Evolutionary conservation across 2,888 invertebrate genomes (phyloP).

Genomic region (Lathronympha strigana): DNA sequence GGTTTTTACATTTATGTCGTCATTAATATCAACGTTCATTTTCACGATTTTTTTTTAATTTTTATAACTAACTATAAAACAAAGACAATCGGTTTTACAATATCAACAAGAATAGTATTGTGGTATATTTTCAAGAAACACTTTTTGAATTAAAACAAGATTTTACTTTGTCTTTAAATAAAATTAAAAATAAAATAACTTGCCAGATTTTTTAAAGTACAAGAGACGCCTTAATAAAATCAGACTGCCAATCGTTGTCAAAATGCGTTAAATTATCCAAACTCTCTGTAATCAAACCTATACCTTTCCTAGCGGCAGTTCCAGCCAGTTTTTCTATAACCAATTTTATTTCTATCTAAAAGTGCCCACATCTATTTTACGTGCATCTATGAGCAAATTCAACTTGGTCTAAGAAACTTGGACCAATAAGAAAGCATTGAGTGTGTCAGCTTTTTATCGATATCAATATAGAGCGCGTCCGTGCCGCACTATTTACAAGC

Average conservation of each 20-base stretch:
- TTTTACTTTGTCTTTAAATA: neutral
- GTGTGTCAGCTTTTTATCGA: constrained; percentile 51
- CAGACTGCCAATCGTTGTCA: constrained; percentile 22
- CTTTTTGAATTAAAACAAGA: neutral
- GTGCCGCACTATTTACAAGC: constrained; percentile 50
- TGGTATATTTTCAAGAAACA: neutral
- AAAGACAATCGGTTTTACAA: constrained; percentile 19
- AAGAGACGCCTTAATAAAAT: constrained; percentile 5
- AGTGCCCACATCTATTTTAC: constrained; percentile 69
- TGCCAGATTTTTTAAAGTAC: constrained; percentile 22
- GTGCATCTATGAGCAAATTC: constrained; percentile 79
- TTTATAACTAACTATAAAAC: constrained; percentile 4
- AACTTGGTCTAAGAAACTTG: constrained; percentile 65
- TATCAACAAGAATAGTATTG: neutral
- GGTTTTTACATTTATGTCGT: neutral
- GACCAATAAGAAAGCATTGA: constrained; percentile 61
- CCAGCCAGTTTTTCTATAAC: constrained; percentile 61
- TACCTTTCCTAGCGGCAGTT: constrained; percentile 65
- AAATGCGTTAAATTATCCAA: constrained; percentile 7
- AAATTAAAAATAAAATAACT: neutral
- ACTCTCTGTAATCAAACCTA: constrained; percentile 7
- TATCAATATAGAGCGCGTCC: constrained; percentile 51
- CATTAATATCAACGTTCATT: neutral
- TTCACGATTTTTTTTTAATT: neutral
- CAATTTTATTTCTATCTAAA: constrained; percentile 65